Evolutionary conservation across 2,888 invertebrate species (phyloP).

Genomic region (Euplagia quadripunctaria): DNA sequence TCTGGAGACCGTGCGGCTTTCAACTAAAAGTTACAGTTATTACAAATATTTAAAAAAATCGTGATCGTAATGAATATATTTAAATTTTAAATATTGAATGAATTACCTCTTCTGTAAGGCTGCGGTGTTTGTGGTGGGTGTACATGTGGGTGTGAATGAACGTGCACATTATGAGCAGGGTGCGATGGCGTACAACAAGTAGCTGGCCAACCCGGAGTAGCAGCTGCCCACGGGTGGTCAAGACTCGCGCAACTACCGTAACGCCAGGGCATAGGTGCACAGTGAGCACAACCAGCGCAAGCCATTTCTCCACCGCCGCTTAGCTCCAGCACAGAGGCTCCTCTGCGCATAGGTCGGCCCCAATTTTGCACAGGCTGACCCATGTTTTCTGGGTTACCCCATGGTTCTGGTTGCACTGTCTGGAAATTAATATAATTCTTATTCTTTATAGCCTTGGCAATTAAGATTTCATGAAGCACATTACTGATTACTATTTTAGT

Average conservation of each 20-base stretch:
- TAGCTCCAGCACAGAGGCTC: constrained; percentile 79
- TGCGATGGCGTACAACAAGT: constrained; percentile 62
- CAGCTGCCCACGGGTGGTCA: constrained; percentile 70
- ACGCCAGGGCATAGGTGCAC: constrained; percentile 70
- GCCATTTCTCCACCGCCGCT: constrained; percentile 56
- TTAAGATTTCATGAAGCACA: background rate
- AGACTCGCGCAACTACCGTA: constrained; percentile 83
- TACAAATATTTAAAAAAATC: background rate
- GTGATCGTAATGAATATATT: background rate
- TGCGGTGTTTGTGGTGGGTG: constrained; percentile 76
- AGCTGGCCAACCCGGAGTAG: constrained; percentile 58
- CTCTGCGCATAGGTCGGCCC: constrained; percentile 76
- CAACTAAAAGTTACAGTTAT: constrained; percentile 66
- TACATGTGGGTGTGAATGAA: constrained; percentile 62
- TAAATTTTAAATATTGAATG: background rate
- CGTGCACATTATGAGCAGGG: constrained; percentile 41
- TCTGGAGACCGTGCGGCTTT: constrained; percentile 80
- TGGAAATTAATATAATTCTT: constrained; percentile 30
- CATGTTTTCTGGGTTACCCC: constrained; percentile 69
- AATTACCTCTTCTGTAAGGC: constrained; percentile 75
- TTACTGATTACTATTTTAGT: background rate
- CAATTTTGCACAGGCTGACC: constrained; percentile 60
- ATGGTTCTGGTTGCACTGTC: constrained; percentile 59
- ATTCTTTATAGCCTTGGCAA: background rate
- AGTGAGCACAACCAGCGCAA: constrained; percentile 63